A percentile compares a stretch with the other conserved stretches of the same genome.
phyloP scores from a whole-genome alignment of 2,888 invertebrate species.

The Xanthorhoe spadicearia region DNA sequence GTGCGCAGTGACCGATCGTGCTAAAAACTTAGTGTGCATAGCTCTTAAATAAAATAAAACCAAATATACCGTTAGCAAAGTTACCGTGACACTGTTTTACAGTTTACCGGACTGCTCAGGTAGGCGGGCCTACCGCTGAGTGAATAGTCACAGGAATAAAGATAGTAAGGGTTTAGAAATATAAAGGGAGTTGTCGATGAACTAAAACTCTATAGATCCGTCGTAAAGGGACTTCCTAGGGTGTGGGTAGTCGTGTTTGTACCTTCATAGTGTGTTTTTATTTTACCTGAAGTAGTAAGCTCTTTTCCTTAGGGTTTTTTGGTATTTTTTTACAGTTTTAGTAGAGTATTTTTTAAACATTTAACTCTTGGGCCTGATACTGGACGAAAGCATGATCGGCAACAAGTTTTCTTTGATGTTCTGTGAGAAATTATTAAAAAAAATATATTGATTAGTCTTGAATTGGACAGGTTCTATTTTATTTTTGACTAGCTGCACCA shows the following conservation, averaged over 20 bases:
- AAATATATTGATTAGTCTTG: no score
- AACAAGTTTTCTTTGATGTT: no score
- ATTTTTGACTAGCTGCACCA: no score
- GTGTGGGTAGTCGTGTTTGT: background rate
- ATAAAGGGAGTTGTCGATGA: constrained; percentile 20
- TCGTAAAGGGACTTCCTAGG: constrained; percentile 16
- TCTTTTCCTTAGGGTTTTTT: background rate
- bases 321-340: background rate
- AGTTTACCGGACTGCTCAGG: constrained; percentile 26
- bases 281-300: constrained; percentile 1
- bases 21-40: no score
- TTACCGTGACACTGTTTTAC: constrained; percentile 26
- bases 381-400: no score
- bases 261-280: background rate
- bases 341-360: background rate
- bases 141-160: constrained; percentile 26
- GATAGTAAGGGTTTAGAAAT: constrained; percentile 26
- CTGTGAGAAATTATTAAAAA: no score
- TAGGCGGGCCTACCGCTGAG: constrained; percentile 21
- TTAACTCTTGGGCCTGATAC: no score
- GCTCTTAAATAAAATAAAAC: no score
- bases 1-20: no score
- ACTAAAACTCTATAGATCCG: constrained; percentile 21
- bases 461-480: no score
- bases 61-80: background rate